Conservation (phyloP, 2,888 invertebrate species). For the Drosophila mimica region DNA sequence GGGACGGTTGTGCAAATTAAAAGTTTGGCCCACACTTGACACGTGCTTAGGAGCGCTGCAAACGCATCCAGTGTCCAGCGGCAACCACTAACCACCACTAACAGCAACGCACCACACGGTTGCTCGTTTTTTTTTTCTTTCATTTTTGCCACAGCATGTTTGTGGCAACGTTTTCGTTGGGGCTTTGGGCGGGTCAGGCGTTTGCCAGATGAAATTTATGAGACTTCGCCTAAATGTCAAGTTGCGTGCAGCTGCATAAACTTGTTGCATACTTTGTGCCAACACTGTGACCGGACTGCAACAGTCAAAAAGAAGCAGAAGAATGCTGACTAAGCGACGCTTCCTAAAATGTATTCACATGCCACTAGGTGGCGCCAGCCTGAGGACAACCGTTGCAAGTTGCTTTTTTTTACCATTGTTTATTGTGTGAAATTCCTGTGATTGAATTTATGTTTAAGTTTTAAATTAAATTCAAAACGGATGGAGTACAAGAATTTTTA, state of each 20-base stretch:
- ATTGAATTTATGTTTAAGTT: neutral
- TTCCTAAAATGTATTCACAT: constrained; percentile 1
- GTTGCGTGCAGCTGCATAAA: constrained; percentile 74
- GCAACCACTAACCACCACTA: neutral
- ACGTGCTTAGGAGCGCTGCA: constrained; percentile 70
- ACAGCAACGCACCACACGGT: constrained; percentile 17
- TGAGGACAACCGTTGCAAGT: neutral
- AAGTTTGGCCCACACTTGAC: constrained; percentile 79
- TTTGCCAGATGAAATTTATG: constrained; percentile 71
- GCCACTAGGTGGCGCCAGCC: constrained; percentile 5
- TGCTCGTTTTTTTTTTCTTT: constrained; percentile 9
- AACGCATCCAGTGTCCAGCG: constrained; percentile 1
- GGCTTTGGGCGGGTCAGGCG: neutral
- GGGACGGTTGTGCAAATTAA: constrained; percentile 70
- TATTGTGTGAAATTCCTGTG: neutral
- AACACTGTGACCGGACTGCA: neutral
- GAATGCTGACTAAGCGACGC: constrained; percentile 23
- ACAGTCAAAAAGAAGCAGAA: constrained; percentile 3
- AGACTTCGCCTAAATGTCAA: constrained; percentile 55
- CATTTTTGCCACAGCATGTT: constrained; percentile 21
- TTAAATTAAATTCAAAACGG: neutral
- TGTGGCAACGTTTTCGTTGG: constrained; percentile 10
- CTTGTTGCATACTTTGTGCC: constrained; percentile 69
- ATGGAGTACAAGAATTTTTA: neutral
- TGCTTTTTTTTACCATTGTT: neutral